Evolutionary conservation across 2,888 invertebrate genomes (phyloP), one percentile per base, ranked within the genome.

Genomic region (Steinernema scapterisci): DNA sequence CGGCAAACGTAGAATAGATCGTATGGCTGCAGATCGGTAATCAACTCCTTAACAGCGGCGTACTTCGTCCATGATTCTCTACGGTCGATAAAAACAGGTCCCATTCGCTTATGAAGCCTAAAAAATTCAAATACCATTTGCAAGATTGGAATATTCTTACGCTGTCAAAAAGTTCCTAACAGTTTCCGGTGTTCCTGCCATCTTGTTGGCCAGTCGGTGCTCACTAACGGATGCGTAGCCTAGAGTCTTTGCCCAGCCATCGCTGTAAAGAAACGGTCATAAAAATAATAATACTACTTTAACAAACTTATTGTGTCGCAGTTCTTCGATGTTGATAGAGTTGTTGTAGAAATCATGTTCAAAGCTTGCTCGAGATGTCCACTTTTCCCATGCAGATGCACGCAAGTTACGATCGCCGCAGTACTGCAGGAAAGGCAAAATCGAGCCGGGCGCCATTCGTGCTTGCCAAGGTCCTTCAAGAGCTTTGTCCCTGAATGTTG

Each of bases 1-100:
- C 83, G 77, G 73, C 84, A 83, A 23, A 86, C 78, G 76, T 86
- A 86, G 72, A 85, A 86, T 77, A 86, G 77, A 73, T 86, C 86
- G 73, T 78, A 80, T 1, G 83, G 78, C 54, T 78, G 75, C 38
- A 83, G 48, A 11, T 76, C 73, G 21, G 81, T 73, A 13, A 84
- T 79, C 44, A 83, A 56, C 73, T 87, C 85, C 46, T 82, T 77
- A 7, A 74, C 73, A 13, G 77, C 78, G 1, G 85, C 85, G 77
- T 78, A 86, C 3, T 77, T 78, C 9, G 77, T 71, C 86, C 86
- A 86, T 7, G 85, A 78, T 43, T 84, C 84, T 81, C 83, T 82
- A 11, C 86, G 81, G 70, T 86, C 85, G 21, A 82, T 81, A 31
- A 86, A 81, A 7, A 84, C 86, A 0, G 86, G 86, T 19, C 85